Evolutionary conservation across 2,888 invertebrate genomes (phyloP).

Genomic region (Nemoura dubitans): DNA sequence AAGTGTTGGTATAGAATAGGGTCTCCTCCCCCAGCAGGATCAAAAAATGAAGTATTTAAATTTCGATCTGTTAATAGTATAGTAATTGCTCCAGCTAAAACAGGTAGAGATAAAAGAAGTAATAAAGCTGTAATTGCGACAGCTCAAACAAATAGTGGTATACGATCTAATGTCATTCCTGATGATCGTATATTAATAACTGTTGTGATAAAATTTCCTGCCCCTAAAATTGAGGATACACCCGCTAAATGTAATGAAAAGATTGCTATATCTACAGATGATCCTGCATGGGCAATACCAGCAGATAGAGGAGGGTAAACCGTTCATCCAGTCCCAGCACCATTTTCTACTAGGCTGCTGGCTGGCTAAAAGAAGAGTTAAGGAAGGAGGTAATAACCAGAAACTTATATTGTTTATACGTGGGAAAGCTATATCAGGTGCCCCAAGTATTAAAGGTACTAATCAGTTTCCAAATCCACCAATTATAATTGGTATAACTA

Average conservation of each 20-base stretch:
- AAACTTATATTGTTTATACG: neutral
- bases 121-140: conserved; percentile 73
- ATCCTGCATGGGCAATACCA: conserved; percentile 70
- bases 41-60: conserved; percentile 83
- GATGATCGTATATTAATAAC: conserved; percentile 77
- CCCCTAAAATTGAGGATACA: conserved; percentile 68
- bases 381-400: conserved; percentile 71
- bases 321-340: conserved; percentile 82
- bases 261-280: conserved; percentile 79
- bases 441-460: conserved; percentile 68
- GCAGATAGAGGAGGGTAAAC: conserved; percentile 76
- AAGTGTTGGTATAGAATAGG: conserved; percentile 77
- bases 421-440: conserved; percentile 59
- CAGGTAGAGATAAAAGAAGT: conserved; percentile 75
- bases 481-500: neutral
- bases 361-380: conserved; percentile 71
- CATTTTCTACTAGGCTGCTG: conserved; percentile 73
- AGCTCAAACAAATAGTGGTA: conserved; percentile 65
- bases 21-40: conserved; percentile 81
- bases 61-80: conserved; percentile 83
- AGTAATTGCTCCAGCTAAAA: conserved; percentile 81
- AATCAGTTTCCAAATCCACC: neutral
- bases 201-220: conserved; percentile 69
- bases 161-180: neutral
- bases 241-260: conserved; percentile 81